Percentiles rank a stretch among this genome's conserved stretches.
Evolutionary conservation across 2,888 invertebrate genomes (phyloP).

Genomic region (Crematogaster levior): DNA sequence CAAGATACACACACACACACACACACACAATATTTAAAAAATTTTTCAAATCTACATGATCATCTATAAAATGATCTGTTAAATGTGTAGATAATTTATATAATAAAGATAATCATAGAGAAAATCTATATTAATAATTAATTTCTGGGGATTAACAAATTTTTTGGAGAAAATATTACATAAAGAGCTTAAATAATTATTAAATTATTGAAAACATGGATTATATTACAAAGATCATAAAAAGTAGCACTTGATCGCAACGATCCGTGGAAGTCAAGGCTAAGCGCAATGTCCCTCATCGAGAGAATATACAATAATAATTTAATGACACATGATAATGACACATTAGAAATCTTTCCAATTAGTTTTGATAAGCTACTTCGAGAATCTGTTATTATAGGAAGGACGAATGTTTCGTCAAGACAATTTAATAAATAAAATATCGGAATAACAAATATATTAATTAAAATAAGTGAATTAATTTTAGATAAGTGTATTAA

Average conservation of each 20-base stretch:
- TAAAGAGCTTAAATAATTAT: neutral
- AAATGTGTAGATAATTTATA: conserved; percentile 1
- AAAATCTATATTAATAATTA: neutral
- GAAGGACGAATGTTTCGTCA: neutral
- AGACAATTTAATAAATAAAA: neutral
- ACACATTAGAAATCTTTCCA: neutral
- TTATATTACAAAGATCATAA: neutral
- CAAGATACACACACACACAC: too few species aligned
- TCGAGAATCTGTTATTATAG: neutral
- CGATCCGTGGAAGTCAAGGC: conserved; percentile 15
- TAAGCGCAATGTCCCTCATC: neutral
- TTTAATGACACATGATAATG: neutral
- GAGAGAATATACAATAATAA: neutral
- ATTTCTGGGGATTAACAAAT: neutral
- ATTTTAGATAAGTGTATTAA: too few species aligned
- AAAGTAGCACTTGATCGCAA: neutral
- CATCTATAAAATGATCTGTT: neutral
- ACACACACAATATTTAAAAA: too few species aligned
- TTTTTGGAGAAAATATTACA: neutral
- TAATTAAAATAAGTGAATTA: too few species aligned
- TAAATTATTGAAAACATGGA: neutral
- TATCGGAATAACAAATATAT: neutral
- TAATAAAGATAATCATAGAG: neutral
- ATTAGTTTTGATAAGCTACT: neutral
- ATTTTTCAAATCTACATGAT: neutral